Base-by-base conservation (phyloP, 2,888 invertebrate species). In the Lydus trimaculatus region DNA sequence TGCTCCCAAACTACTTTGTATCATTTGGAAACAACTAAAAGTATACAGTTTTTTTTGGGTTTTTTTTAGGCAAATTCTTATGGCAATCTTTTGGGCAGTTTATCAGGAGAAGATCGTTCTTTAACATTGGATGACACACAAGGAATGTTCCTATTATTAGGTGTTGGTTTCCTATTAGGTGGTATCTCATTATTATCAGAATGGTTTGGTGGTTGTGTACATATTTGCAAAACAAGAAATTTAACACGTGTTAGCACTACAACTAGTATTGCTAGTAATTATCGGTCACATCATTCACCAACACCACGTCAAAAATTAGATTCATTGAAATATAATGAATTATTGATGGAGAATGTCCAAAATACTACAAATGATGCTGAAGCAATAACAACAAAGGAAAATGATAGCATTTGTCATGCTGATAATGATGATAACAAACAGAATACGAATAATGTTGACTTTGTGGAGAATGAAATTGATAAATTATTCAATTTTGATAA, bases 51-150 rank as follows among this genome's bases (percentile, higher is more conserved):
- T n/a, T n/a, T n/a, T n/a, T n/a, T n/a, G n/a, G n/a, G n/a, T 60
- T 63, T 60, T 71, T 80, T 82, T 70, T 76, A 90, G 88, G 89
- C 87, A 0, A 86, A 82, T 59, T 75, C 81, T 15, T 73, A 58
- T 33, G 62, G 63, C 2, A 87, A 86, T 7, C 86, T 86, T 2
- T 71, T 90, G 25, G 87, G 86, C 61, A 84, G 85, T 23, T 75
- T 84, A 9, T 83, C 85, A 52, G 87, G 89, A 28, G 91, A 92
- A 82, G 94, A 94, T 80, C 88, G 92, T 71, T 91, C 92, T 25
- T 82, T 94, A n/a, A 91, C 91, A 0, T 85, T 94, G 33, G 93
- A 92, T 77, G 94, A 94, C 72, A 93, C 93, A 0, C 93, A 93
- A 84, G 94, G 94, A 11, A 94, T 94, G 92, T 94, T 94, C 79